Conservation (phyloP, 2,888 invertebrate genomes). For the Amblyteles armatorius region DNA sequence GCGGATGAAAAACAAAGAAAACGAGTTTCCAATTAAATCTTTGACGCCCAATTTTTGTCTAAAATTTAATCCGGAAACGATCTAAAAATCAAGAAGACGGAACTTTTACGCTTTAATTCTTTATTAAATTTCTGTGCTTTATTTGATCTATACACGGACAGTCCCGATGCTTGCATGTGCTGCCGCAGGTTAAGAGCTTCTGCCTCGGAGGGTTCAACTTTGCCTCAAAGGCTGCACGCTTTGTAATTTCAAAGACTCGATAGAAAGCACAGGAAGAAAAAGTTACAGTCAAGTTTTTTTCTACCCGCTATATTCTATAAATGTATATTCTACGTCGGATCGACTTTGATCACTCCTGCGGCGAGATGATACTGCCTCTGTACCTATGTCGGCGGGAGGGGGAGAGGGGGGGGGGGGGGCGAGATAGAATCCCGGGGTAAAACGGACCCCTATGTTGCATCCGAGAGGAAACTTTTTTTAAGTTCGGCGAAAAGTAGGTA, state of each 20-base stretch:
- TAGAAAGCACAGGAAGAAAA: neutral
- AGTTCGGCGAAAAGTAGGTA: too few relatives aligned
- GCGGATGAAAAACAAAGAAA: neutral
- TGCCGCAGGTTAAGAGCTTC: neutral
- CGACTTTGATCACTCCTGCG: constrained; percentile 39
- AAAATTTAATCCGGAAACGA: neutral
- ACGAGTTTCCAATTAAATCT: neutral
- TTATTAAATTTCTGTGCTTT: neutral
- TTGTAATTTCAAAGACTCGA: constrained; percentile 4
- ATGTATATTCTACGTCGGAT: neutral
- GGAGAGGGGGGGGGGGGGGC: too few relatives aligned
- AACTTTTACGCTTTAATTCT: too few relatives aligned
- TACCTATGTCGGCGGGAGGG: too few relatives aligned
- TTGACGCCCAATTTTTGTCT: neutral
- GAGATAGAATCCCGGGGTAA: too few relatives aligned
- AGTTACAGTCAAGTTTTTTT: neutral
- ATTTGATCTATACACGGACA: neutral
- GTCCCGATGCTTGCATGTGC: neutral
- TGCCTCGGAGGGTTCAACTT: neutral
- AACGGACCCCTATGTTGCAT: too few relatives aligned
- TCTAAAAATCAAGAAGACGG: neutral
- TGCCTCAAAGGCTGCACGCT: too few relatives aligned
- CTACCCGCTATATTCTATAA: constrained; percentile 1
- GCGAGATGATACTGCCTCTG: neutral
- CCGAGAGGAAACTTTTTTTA: too few relatives aligned